Base-by-base conservation (phyloP, 2,888 invertebrate genomes). In the Deladenus siricidicola region DNA sequence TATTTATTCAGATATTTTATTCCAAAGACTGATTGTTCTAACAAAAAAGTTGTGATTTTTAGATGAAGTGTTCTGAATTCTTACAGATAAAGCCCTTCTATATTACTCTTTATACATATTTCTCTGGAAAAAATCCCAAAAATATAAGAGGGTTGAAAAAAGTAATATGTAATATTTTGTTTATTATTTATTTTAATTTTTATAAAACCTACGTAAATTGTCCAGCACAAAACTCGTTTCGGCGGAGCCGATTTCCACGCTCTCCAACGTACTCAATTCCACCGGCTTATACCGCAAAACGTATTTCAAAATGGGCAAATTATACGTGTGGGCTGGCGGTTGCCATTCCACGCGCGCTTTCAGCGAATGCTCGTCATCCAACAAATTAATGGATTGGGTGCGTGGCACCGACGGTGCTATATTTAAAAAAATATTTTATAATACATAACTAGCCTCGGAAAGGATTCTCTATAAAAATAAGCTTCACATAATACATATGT, bases 261-360 rank as follows among this genome's bases (percentile, higher is more conserved):
- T 58, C 47, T 69, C 49, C 47, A 43, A 62, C 39, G 23, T 42
- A 29, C 42, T 49, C 4, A 34, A n/a, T 14, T 89, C 89, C 80
- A 87, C 88, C 26, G 89, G 87, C 26, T 91, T 91, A 80, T 88
- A 92, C 77, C 87, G 85, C 28, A 94, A 81, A 57, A 90, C 85
- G 80, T 90, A 94, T 10, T 90, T 90, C 63, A 69, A 68, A 39
- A 87, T 84, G 56, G 94, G 82, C 74, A 58, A 43, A 52, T 63
- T 59, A 45, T 60, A 66, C 8, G 62, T 68, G 56, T 60, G 30
- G 26, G 42, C 53, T 0, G 96, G 96, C 69, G 86, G 85, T 8
- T 86, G 86, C 96, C 96, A 98, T 80, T 90, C 90, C 61, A 94
- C 83, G 81, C 90, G 89, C 63, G 94, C 87, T 1, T 87, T 87